Percentiles rank a stretch among this genome's conserved stretches.
Conservation (phyloP, 2,797 vertebrate genomes). For the Vireo griseus region DNA sequence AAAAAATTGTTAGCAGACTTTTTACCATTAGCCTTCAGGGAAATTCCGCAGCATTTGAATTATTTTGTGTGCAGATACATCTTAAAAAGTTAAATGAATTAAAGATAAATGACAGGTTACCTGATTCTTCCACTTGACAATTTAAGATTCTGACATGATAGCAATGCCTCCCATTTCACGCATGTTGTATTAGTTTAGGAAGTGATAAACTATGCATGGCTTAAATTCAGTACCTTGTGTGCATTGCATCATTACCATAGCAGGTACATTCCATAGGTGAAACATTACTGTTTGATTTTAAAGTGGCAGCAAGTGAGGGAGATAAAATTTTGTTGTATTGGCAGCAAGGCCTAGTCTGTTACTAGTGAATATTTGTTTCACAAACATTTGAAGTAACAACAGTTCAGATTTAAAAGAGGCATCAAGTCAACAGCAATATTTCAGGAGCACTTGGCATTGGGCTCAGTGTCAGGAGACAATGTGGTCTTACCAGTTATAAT, state of each 20-base stretch:
- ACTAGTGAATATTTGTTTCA: neutral
- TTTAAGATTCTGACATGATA: neutral
- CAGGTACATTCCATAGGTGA: neutral
- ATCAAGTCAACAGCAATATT: neutral
- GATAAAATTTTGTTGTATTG: neutral
- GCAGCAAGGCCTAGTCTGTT: neutral
- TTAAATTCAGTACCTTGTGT: neutral
- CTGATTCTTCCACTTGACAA: neutral
- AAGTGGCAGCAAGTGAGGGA: neutral
- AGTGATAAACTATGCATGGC: neutral
- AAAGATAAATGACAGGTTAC: neutral
- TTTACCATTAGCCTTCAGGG: neutral
- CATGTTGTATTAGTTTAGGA: neutral
- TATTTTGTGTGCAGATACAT: neutral
- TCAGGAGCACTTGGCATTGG: neutral
- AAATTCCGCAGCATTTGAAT: neutral
- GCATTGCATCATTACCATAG: neutral
- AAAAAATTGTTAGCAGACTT: neutral
- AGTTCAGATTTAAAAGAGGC: neutral
- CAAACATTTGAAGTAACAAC: neutral
- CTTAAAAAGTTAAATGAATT: slow-evolving; percentile 7
- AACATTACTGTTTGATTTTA: neutral
- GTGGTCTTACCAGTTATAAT: neutral
- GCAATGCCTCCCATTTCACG: neutral
- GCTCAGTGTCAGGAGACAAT: neutral